Evolutionary conservation across 2,888 invertebrate genomes (phyloP), one percentile per base, ranked within the genome.

Genomic region (Phasia obesa): DNA sequence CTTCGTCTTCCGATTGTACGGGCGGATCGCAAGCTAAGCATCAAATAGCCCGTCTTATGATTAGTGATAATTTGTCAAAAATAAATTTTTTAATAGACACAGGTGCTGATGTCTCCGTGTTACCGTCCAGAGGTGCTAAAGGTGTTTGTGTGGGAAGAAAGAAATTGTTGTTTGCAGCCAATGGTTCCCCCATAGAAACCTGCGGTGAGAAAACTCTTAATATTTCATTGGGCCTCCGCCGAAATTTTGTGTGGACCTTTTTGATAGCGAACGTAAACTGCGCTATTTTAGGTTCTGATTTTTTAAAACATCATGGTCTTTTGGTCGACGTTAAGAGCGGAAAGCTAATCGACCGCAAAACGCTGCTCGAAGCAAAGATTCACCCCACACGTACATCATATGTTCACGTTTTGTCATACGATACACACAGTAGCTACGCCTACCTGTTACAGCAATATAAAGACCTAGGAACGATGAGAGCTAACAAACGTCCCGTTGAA

Each of bases 261-360:
- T 2, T 74, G 0, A n/a, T 71, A 0, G 71, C 71, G 1, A 55
- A 79, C 25, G 67, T 83, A 11, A 74, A 60, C 15, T 49, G 57
- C 6, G 44, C 79, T 4, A 73, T 84, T 7, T 76, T 76, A n/a
- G 73, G 83, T 13, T 55, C 59, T 2, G 71, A 79, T 38, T 78
- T 79, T 19, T 64, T 70, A 1, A 69, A 55, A 19, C 49, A 75
- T 19, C 57, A 62, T 9, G 76, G 35, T 42, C 42, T 84, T 6
- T 25, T 79, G 11, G 65, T 83, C 6, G 76, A 57, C 23, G 13
- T 57, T 7, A 70, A 70, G 13, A n/a, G 27, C 2, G 47, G 27
- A 17, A 57, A 44, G 3, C 44, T 70, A 17, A 55, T 55, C 11
- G 70, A 60, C 23, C 60, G 44, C 55, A n/a, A n/a, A n/a, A n/a